A percentile compares a stretch with the other conserved stretches of the same genome.
phyloP scores from a whole-genome alignment of 2,888 invertebrate genomes.

The Stenurella melanura region DNA sequence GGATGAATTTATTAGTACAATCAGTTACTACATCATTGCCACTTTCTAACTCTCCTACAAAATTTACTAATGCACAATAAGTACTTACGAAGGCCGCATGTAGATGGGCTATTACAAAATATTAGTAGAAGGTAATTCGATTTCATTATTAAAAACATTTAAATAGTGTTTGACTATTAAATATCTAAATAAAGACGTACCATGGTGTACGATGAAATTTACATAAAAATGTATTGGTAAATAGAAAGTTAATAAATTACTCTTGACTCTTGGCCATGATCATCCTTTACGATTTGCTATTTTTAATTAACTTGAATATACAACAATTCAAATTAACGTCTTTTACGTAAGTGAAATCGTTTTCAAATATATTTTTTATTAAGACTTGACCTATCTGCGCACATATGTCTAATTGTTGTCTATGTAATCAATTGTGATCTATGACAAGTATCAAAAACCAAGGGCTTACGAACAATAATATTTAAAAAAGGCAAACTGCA shows the following conservation, averaged over 20 bases:
- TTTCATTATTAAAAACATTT: slow-evolving; percentile 17
- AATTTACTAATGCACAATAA: slow-evolving; percentile 6
- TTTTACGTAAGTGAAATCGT: background rate
- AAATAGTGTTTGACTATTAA: slow-evolving; percentile 32
- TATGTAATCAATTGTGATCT: no score
- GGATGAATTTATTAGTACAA: slow-evolving; percentile 53
- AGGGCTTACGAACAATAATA: no score
- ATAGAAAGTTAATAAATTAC: slow-evolving; percentile 36
- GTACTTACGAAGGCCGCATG: slow-evolving; percentile 22
- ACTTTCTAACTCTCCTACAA: slow-evolving; percentile 40
- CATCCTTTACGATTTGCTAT: slow-evolving; percentile 12
- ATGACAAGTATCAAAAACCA: no score
- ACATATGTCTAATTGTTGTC: no score
- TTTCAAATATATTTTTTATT: background rate
- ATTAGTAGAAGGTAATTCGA: slow-evolving; percentile 21
- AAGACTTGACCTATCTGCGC: background rate
- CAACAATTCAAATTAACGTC: background rate
- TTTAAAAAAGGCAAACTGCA: no score
- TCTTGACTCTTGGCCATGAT: slow-evolving; percentile 4
- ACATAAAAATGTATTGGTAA: slow-evolving; percentile 36
- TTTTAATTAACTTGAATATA: slow-evolving; percentile 3
- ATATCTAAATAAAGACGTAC: slow-evolving; percentile 10
- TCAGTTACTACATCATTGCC: slow-evolving; percentile 31
- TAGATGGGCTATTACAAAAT: slow-evolving; percentile 13
- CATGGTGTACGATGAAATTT: background rate